A percentile compares a stretch with the other conserved stretches of the same genome.
phyloP scores from a whole-genome alignment of 2,888 invertebrate genomes.

The Eristalis intricaria region DNA sequence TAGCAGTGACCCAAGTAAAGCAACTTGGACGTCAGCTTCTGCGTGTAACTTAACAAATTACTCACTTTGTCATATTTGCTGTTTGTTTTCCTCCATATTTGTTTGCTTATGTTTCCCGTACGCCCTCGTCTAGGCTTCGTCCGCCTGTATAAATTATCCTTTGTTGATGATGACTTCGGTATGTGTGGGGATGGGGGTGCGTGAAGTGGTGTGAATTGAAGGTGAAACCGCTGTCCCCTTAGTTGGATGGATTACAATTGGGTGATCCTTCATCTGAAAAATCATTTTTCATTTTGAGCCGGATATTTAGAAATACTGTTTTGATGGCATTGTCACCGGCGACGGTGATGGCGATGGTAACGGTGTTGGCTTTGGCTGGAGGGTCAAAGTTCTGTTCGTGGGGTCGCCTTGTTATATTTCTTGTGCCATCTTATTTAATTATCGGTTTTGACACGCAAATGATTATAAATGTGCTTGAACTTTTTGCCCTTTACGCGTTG shows the following conservation, averaged over 20 bases:
- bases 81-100: constrained; percentile 54
- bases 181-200: background rate
- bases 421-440: constrained; percentile 52
- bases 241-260: constrained; percentile 56
- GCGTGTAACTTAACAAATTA: constrained; percentile 70
- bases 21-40: constrained; percentile 65
- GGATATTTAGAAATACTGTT: constrained; percentile 35
- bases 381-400: background rate
- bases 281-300: constrained; percentile 55
- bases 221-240: constrained; percentile 52
- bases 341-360: background rate
- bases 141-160: constrained; percentile 40
- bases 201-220: constrained; percentile 38
- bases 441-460: constrained; percentile 60
- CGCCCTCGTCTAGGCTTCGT: constrained; percentile 6
- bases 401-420: constrained; percentile 12
- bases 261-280: constrained; percentile 58
- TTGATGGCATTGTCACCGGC: background rate
- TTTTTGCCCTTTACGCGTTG: background rate
- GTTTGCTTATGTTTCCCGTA: constrained; percentile 43
- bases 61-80: constrained; percentile 68
- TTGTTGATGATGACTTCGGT: constrained; percentile 27
- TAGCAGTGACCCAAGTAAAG: constrained; percentile 63
- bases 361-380: background rate
- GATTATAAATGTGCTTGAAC: constrained; percentile 42